A percentile compares a stretch with the other conserved stretches of the same genome.
These are phyloP conservation scores for Ceratina japonica DNA, from an alignment of 1,140 invertebrate genomes.

Conservation along the genomic window DNA sequence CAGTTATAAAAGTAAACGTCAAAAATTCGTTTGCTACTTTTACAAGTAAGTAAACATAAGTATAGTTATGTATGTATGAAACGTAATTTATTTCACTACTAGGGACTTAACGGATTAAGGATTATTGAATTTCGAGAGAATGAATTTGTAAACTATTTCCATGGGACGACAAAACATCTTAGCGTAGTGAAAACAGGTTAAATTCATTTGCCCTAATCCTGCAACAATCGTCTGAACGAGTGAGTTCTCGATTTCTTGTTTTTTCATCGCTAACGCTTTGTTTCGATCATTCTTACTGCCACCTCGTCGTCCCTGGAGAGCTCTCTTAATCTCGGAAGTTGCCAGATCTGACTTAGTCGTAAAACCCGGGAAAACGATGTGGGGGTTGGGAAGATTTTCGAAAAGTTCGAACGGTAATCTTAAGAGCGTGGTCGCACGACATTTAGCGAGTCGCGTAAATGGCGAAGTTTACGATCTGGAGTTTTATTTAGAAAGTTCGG, in stretches of 20 bases:
- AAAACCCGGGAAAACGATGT: background rate
- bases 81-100: too few relatives aligned
- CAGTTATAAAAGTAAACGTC: too few relatives aligned
- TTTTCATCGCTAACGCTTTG: background rate
- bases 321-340: conserved; percentile 40
- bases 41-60: too few relatives aligned
- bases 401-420: conserved; percentile 47
- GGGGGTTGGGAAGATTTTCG: conserved; percentile 3
- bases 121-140: background rate
- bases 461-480: conserved; percentile 46
- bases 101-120: too few relatives aligned
- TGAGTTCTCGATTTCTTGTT: conserved; percentile 13
- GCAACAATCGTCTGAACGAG: background rate
- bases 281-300: conserved; percentile 3
- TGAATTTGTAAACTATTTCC: background rate
- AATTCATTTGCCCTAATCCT: conserved; percentile 3
- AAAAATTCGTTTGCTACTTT: too few relatives aligned
- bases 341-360: conserved; percentile 31
- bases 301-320: background rate
- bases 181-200: background rate
- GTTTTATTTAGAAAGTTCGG: conserved; percentile 48
- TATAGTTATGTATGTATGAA: too few relatives aligned
- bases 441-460: conserved; percentile 43
- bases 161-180: background rate
- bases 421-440: background rate